Percentiles rank a stretch among this genome's conserved stretches.
These are phyloP conservation scores for Megaleporinus macrocephalus DNA, from an alignment of 2,113 vertebrate genomes.

Conservation along the genomic window DNA sequence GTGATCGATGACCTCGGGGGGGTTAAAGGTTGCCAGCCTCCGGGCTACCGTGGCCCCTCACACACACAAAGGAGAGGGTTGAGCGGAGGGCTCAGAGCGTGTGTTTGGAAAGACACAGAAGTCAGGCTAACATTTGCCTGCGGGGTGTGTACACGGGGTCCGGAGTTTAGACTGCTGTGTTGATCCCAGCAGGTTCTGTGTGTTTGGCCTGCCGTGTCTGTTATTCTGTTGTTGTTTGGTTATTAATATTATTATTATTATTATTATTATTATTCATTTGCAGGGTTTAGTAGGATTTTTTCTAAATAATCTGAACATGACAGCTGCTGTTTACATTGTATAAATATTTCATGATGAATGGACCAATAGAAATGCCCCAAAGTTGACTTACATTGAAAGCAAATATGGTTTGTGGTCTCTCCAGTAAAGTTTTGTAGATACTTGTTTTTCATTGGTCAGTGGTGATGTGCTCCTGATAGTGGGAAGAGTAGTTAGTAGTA, in stretches of 20 bases:
- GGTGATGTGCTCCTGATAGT: too few relatives aligned
- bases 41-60: conserved; percentile 65
- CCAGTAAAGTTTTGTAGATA: too few relatives aligned
- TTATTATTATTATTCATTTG: not conserved
- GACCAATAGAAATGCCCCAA: too few relatives aligned
- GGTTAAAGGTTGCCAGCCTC: conserved; percentile 69
- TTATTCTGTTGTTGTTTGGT: not conserved
- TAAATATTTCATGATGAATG: too few relatives aligned
- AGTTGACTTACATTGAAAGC: too few relatives aligned
- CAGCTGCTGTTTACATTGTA: too few relatives aligned
- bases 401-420: too few relatives aligned
- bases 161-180: conserved; percentile 11
- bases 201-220: not conserved
- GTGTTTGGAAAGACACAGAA: conserved; percentile 43
- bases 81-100: conserved; percentile 32
- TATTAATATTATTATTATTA: not conserved
- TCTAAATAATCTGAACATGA: too few relatives aligned
- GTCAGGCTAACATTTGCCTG: conserved; percentile 53
- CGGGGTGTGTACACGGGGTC: conserved; percentile 9
- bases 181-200: conserved; percentile 10
- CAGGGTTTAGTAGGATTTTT: not conserved
- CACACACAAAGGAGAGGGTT: conserved; percentile 51
- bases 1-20: conserved; percentile 66
- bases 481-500: too few relatives aligned
- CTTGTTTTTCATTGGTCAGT: too few relatives aligned